Conservation (phyloP, 2,113 vertebrate species). For the Solea senegalensis region DNA sequence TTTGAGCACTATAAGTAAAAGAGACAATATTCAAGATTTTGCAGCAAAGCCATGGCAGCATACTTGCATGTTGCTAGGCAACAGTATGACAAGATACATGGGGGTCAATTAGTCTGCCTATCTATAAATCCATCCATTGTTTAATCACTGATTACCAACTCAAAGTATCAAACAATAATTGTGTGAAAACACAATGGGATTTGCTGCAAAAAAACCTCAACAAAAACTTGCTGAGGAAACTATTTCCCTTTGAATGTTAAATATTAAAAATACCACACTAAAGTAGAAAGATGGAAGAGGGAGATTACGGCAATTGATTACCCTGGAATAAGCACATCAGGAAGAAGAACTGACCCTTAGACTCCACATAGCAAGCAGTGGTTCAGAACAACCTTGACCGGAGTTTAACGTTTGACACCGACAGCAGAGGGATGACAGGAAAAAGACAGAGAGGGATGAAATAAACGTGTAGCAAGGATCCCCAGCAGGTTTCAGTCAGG, state of each 20-base stretch:
- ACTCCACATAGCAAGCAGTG: slow-evolving; percentile 3
- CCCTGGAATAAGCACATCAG: not conserved
- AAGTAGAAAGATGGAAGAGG: not conserved
- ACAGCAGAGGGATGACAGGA: not conserved
- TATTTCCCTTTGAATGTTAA: too few relatives aligned
- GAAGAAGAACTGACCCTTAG: not conserved
- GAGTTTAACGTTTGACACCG: not conserved
- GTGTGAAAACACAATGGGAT: not conserved
- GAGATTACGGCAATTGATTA: not conserved
- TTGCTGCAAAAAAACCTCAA: not conserved
- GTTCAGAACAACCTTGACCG: slow-evolving; percentile 15
- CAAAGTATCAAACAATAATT: not conserved
- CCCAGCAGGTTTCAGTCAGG: not conserved
- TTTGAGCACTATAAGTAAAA: slow-evolving; percentile 31
- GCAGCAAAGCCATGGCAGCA: slow-evolving; percentile 23
- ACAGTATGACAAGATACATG: slow-evolving; percentile 1
- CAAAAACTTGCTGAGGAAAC: too few relatives aligned
- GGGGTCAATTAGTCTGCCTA: slow-evolving; percentile 17
- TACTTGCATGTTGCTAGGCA: slow-evolving; percentile 42
- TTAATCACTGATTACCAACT: not conserved
- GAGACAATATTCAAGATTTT: slow-evolving; percentile 31
- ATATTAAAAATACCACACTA: not conserved
- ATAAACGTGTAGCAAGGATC: slow-evolving; percentile 13
- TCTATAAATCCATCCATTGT: not conserved
- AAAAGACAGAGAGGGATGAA: not conserved